A percentile compares a stretch with the other conserved stretches of the same genome.
Evolutionary conservation across 2,888 invertebrate genomes (phyloP).

Genomic region (Ophioninae sp.): DNA sequence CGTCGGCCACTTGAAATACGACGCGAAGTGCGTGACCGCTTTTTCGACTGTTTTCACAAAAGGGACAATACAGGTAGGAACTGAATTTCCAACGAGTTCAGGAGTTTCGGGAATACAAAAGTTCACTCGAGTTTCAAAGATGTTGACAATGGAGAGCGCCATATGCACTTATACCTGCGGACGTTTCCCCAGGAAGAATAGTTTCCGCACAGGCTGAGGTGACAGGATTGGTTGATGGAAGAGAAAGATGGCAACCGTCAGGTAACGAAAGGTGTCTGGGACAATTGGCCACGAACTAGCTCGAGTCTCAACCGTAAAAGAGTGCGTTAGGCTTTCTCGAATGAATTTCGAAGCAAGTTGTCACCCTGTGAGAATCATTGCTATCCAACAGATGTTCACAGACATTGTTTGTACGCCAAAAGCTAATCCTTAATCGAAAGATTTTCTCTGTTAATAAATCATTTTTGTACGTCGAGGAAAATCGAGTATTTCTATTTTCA

Average conservation of each 20-base stretch:
- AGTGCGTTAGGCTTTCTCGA: slow-evolving; percentile 24
- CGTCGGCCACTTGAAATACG: background rate
- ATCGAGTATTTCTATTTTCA: too few species aligned
- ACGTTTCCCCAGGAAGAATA: background rate
- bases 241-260: background rate
- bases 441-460: too few species aligned
- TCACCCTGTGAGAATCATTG: slow-evolving; percentile 34
- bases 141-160: background rate
- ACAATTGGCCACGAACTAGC: slow-evolving; percentile 8
- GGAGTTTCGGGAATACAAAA: slow-evolving; percentile 19
- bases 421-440: too few species aligned
- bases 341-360: slow-evolving; percentile 32
- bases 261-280: slow-evolving; percentile 15
- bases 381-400: slow-evolving; percentile 62
- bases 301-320: background rate
- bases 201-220: background rate
- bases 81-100: background rate
- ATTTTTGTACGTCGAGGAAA: too few species aligned
- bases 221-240: background rate
- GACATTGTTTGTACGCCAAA: background rate
- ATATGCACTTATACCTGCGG: background rate
- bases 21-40: slow-evolving; percentile 7
- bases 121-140: slow-evolving; percentile 33
- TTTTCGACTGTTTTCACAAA: slow-evolving; percentile 12
- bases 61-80: slow-evolving; percentile 4